Conservation (phyloP, 2,888 invertebrate genomes). For the Lepeophtheirus nordmannii region DNA sequence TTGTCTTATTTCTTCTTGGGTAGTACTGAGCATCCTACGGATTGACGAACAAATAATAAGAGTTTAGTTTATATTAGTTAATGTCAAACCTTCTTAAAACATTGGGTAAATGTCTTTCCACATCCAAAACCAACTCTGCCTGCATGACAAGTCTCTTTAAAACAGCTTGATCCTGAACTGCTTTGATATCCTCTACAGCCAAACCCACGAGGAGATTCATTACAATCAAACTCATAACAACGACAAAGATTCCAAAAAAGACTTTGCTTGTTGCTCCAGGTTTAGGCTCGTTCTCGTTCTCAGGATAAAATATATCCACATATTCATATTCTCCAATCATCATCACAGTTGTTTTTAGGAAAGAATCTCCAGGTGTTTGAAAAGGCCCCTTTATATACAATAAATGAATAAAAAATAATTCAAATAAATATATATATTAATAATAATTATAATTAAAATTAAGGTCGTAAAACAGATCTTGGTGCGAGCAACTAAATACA, state of each 20-base stretch:
- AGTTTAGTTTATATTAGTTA: neutral
- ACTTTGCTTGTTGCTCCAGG: neutral
- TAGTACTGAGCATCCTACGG: neutral
- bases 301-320: constrained; percentile 32
- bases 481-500: too few relatives aligned
- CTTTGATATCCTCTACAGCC: constrained; percentile 41
- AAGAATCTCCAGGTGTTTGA: constrained; percentile 30
- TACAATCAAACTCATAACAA: constrained; percentile 34
- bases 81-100: constrained; percentile 28
- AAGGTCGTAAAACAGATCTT: too few relatives aligned
- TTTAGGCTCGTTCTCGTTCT: constrained; percentile 25
- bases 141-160: constrained; percentile 35
- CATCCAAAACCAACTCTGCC: constrained; percentile 37
- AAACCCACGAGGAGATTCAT: constrained; percentile 38
- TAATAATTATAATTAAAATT: too few relatives aligned
- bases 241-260: constrained; percentile 32
- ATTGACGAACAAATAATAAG: too few relatives aligned
- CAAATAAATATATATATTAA: neutral
- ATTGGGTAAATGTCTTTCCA: constrained; percentile 35
- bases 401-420: neutral
- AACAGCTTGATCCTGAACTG: constrained; percentile 39
- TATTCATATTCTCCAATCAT: constrained; percentile 35
- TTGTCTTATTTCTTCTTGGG: neutral
- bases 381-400: constrained; percentile 30
- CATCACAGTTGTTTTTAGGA: constrained; percentile 34